Conservation (phyloP, 2,888 invertebrate genomes). For the Altica lythri region DNA sequence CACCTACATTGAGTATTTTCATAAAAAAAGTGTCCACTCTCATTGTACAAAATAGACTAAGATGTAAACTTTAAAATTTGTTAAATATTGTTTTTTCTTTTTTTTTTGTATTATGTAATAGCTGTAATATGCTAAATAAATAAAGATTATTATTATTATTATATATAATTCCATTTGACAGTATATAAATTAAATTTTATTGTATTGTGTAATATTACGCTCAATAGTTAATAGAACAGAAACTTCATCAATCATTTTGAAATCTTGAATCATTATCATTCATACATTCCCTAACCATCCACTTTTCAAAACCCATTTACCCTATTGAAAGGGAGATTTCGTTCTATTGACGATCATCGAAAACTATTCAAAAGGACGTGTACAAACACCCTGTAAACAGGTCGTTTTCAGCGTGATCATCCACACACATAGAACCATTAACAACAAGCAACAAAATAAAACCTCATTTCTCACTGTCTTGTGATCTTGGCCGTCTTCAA, state of each 20-base stretch:
- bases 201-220: neutral
- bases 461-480: constrained; percentile 21
- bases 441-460: constrained; percentile 26
- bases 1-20: too few species aligned
- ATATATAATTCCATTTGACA: too few species aligned
- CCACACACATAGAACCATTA: constrained; percentile 11
- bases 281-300: neutral
- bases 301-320: constrained; percentile 7
- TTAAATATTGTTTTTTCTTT: too few species aligned
- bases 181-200: neutral
- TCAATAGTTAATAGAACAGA: neutral
- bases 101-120: too few species aligned
- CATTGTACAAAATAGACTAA: too few species aligned
- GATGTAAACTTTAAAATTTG: too few species aligned
- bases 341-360: neutral
- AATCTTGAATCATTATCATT: constrained; percentile 8
- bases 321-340: constrained; percentile 11
- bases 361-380: constrained; percentile 10
- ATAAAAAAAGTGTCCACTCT: too few species aligned
- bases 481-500: constrained; percentile 31
- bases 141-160: too few species aligned
- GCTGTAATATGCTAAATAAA: too few species aligned
- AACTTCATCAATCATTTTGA: constrained; percentile 6
- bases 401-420: constrained; percentile 10
- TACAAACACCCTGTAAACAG: constrained; percentile 12